Base-by-base conservation (phyloP, 2,113 vertebrate genomes). In the Coptodon rendalli region DNA sequence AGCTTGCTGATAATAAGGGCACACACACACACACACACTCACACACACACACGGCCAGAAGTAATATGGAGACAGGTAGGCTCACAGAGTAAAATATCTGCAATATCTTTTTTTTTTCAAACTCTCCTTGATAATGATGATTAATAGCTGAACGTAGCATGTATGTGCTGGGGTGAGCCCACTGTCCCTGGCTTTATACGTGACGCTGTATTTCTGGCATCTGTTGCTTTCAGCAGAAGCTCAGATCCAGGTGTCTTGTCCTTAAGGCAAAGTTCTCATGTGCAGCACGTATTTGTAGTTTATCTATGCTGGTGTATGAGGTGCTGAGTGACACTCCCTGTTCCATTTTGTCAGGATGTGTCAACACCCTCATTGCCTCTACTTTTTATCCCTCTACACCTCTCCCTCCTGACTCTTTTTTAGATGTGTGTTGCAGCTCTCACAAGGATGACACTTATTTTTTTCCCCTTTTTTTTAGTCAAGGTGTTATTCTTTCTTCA, bases 281-380 rank as follows among this genome's bases (percentile, higher is more conserved):
- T 86, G 31, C 19, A 52, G 31, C 31, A 43, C 52, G 79, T 36
- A 16, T 84, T 56, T 81, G 61, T 89, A 48, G 13, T 68, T 40
- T 14, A 19, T 83, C 57, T 48, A 31, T 52, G 59, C 54, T 36
- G 17, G 85, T 84, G 91, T 90, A 52, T 16, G 88, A 92, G 89
- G 93, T 92, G 94, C 85, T 86, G 95, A 95, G 88, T 92, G 94
- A 91, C 68, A 85, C 87, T 87, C 87, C 82, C 91, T 92, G 93
- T 91, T 92, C 53, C 73, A 66, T 88, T 93, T 88, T 93, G 92
- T 95, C 92, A 92, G 86, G 83, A 94, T 87, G 88, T 95, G 93
- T 95, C 93, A 93, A 81, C 93, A 73, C 91, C 88, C 56, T 83
- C 57, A 13, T 80, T 17, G 45, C 79, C 71, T 89, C 86, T 87